Conservation (phyloP, 2,797 vertebrate genomes). For the Rhinoraja longicauda region DNA sequence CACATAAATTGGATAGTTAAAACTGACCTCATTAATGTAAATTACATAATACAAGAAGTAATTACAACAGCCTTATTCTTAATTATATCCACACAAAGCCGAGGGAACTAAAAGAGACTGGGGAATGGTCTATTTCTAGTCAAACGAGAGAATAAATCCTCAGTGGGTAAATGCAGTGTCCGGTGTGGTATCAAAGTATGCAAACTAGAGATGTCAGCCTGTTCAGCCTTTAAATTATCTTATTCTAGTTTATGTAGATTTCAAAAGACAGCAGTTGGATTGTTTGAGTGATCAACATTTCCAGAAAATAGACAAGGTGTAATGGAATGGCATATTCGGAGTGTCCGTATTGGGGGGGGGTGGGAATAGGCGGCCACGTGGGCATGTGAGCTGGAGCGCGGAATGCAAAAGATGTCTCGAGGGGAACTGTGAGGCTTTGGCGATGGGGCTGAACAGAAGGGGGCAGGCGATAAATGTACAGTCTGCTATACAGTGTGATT, state of each 20-base stretch:
- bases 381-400: too few species aligned
- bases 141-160: neutral
- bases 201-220: neutral
- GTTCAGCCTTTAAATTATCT: neutral
- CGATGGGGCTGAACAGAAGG: too few species aligned
- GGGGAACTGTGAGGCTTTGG: too few species aligned
- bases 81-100: neutral
- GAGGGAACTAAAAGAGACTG: neutral
- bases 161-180: neutral
- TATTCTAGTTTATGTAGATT: neutral
- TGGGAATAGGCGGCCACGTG: too few species aligned
- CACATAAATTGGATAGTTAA: neutral
- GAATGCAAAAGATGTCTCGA: too few species aligned
- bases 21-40: neutral
- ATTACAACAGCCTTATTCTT: neutral
- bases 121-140: neutral
- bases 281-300: too few species aligned
- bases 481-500: too few species aligned
- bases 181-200: neutral
- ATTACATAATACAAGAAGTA: neutral
- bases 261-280: too few species aligned
- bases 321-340: too few species aligned
- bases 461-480: too few species aligned
- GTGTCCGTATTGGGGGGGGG: too few species aligned
- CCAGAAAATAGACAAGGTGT: too few species aligned